Evolutionary conservation across 2,113 vertebrate species (phyloP), one percentile per base, ranked within the genome.

Genomic region (Campylomormyrus tamandua): DNA sequence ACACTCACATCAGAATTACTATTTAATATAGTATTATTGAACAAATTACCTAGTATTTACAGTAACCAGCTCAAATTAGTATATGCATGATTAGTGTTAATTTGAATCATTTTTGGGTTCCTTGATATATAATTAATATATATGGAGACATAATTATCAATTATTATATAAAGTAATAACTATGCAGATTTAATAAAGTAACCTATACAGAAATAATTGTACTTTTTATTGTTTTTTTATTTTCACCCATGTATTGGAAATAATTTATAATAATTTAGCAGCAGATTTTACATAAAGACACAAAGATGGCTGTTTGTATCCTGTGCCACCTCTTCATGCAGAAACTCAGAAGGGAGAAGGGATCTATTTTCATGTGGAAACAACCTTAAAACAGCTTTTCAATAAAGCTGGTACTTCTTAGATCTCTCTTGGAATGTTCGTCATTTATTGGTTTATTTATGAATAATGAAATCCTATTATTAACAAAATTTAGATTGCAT

Each of bases 321-420:
- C 21, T n/a, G 49, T 83, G n/a, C 53, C 83, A 27, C 46, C 70
- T 56, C 48, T 90, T 92, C 90, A 94, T 94, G 93, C 94, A 93
- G 89, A 91, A 92, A 92, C 92, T 93, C 88, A 94, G 93, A 93
- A 92, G 87, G 85, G 92, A 91, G 93, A 93, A 92, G 90, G 83
- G 91, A 91, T 84, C 91, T 90, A 90, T 94, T 93, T 91, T 94
- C 85, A 83, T 49, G 45, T 15, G 89, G 83, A 66, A 89, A 62
- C 62, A 87, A 24, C 70, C 49, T 24, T 17, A 53, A 53, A 27
- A 19, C 45, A 89, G 74, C 66, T 49, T 48, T 27, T 9, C 27
- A 49, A 35, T 35, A 83, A 27, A 24, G 48, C 31, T 24, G 49
- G 19, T 89, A 27, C 15, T 39, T 27, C 66, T 74, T 39, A 39